Conservation (phyloP, 2,797 vertebrate species). For the Eulemur rubriventer region DNA sequence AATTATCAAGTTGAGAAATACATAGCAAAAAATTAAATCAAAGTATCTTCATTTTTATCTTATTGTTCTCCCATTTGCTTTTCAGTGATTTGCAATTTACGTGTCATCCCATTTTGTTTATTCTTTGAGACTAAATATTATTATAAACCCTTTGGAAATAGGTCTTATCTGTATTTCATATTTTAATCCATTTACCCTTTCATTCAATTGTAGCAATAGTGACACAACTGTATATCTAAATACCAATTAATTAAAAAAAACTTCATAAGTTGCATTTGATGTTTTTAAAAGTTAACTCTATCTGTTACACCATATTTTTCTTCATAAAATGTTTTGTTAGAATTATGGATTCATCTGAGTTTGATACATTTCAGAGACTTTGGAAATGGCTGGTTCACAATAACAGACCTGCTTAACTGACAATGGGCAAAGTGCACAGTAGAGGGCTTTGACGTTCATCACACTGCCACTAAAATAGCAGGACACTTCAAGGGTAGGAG, state of each 20-base stretch:
- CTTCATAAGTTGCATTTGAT: not conserved
- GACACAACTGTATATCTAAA: not conserved
- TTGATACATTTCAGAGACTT: not conserved
- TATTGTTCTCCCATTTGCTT: not conserved
- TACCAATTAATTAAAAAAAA: not conserved
- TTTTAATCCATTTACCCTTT: slow-evolving; percentile 26
- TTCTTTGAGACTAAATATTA: slow-evolving; percentile 11
- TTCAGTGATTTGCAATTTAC: slow-evolving; percentile 29
- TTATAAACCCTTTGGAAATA: not conserved
- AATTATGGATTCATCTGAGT: not conserved
- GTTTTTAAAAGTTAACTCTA: not conserved
- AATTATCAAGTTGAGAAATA: slow-evolving; percentile 42
- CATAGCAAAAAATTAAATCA: not conserved
- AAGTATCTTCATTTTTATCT: not conserved
- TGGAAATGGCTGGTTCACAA: not conserved
- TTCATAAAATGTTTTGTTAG: not conserved
- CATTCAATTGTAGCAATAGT: not conserved
- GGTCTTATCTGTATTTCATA: not conserved
- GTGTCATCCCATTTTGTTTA: not conserved
- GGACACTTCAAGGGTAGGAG: not conserved
- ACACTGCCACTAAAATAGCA: not conserved
- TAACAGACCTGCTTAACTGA: not conserved
- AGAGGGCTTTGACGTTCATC: not conserved
- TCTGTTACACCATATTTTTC: not conserved
- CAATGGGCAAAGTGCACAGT: not conserved